Evolutionary conservation across 2,113 vertebrate genomes (phyloP), one percentile per base, ranked within the genome.

Genomic region (Pan paniscus): DNA sequence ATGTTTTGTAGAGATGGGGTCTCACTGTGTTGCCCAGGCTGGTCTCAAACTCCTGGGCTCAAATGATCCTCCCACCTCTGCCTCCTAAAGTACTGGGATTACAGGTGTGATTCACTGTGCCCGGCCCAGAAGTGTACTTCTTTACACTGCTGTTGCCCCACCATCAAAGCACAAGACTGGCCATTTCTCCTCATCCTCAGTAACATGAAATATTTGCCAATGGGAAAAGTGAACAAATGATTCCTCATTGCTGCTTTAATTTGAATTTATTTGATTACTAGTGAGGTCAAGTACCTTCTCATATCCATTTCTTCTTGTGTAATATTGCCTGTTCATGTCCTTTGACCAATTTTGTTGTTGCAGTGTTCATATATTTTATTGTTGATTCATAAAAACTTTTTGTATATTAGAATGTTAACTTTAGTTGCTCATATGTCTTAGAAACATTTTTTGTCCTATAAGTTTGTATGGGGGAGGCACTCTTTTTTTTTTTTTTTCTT

Each of bases 181-280:
- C 25, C 84, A 89, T 93, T 95, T 89, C 48, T 68, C 68, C 22
- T 83, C 6, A 75, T 27, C 32, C 30, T 67, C 57, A 52, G 22
- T 81, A 68, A 50, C 27, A 30, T 43, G n/a, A 73, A 96, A 85
- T 35, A 83, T 81, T 83, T 97, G 75, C 61, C 78, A 84, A 68
- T 25, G 94, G 48, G 52, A 81, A 96, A 96, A 96, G 25, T 80
- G 25, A 57, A 72, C 55, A 85, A 92, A 90, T 72, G 87, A 97
- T 93, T 87, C 67, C 76, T 76, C 43, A 32, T 61, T 4, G 6
- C 93, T 76, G 61, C 52, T 94, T 93, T 98, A 95, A 96, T 98
- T 96, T 90, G 70, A 97, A 57, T 92, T 96, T 87, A 92, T 98
- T 98, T 93, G 95, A 98, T 97, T 92, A 32, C 80, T 30, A 67